Evolutionary conservation across 2,797 vertebrate genomes (phyloP).

Genomic region (Leptoclinus maculatus): DNA sequence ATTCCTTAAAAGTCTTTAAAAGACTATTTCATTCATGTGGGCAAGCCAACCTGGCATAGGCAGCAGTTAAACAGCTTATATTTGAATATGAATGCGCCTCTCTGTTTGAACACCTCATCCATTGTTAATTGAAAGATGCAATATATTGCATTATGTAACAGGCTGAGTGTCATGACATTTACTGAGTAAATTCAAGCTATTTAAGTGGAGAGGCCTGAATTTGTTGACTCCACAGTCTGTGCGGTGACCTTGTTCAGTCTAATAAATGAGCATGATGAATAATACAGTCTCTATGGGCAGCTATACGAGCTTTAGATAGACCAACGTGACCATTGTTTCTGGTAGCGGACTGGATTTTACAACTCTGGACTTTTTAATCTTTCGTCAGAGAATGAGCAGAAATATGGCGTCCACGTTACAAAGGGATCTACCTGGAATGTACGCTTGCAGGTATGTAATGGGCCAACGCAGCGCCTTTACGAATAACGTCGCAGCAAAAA

Average conservation of each 20-base stretch:
- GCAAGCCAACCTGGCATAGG: not conserved
- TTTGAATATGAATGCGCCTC: constrained; percentile 35
- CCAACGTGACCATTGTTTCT: constrained; percentile 15
- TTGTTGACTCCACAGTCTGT: constrained; percentile 28
- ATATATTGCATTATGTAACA: constrained; percentile 60
- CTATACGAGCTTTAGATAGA: constrained; percentile 13
- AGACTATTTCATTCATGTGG: not conserved
- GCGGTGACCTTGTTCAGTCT: constrained; percentile 44
- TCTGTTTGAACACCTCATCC: constrained; percentile 42
- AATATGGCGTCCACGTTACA: not conserved
- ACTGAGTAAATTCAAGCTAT: constrained; percentile 48
- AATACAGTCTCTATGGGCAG: constrained; percentile 20
- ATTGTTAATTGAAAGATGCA: constrained; percentile 57
- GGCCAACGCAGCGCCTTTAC: not conserved
- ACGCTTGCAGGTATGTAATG: not conserved
- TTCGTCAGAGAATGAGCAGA: not conserved
- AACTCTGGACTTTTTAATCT: not conserved
- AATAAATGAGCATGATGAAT: constrained; percentile 42
- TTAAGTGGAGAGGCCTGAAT: constrained; percentile 37
- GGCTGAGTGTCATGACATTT: constrained; percentile 61
- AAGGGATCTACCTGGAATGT: not conserved
- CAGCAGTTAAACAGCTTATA: constrained; percentile 20
- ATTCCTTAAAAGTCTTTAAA: not conserved
- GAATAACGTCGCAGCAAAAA: not conserved
- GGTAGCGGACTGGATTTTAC: not conserved